phyloP scores from a whole-genome alignment of 2,888 invertebrate genomes.

The Kryphioiulus occultus region DNA sequence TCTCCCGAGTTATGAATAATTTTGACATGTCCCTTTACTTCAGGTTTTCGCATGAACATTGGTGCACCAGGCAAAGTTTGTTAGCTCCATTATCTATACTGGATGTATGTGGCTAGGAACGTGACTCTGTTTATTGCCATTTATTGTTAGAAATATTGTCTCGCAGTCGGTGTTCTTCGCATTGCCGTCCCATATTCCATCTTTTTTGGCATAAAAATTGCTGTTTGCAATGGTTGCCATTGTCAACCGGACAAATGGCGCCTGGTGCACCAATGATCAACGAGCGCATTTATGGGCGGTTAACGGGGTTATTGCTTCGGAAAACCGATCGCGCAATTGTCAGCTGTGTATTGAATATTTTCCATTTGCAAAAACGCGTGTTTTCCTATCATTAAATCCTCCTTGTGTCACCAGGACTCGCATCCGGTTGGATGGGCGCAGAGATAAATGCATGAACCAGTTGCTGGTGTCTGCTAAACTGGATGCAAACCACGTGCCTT shows the following conservation, averaged over 20 bases:
- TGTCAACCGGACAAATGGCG: neutral
- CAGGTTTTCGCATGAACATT: neutral
- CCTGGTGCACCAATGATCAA: neutral
- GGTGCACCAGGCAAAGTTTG: neutral
- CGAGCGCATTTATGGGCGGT: neutral
- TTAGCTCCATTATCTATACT: neutral
- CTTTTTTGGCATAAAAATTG: conserved; percentile 4
- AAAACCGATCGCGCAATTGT: neutral
- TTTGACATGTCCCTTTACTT: neutral
- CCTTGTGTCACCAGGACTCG: neutral
- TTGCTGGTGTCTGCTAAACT: too few relatives aligned
- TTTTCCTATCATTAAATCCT: neutral
- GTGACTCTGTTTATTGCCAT: neutral
- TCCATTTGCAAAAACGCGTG: neutral
- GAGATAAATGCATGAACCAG: too few relatives aligned
- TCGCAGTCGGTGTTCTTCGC: neutral
- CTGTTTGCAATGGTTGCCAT: neutral
- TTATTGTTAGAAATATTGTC: neutral
- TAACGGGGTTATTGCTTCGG: neutral
- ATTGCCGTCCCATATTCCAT: neutral
- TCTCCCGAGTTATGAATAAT: too few relatives aligned
- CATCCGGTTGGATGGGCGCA: too few relatives aligned
- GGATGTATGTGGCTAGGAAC: too few relatives aligned
- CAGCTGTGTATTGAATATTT: neutral
- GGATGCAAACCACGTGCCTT: too few relatives aligned